Base-by-base conservation (phyloP, 2,888 invertebrate genomes). In the Chirona hameri region DNA sequence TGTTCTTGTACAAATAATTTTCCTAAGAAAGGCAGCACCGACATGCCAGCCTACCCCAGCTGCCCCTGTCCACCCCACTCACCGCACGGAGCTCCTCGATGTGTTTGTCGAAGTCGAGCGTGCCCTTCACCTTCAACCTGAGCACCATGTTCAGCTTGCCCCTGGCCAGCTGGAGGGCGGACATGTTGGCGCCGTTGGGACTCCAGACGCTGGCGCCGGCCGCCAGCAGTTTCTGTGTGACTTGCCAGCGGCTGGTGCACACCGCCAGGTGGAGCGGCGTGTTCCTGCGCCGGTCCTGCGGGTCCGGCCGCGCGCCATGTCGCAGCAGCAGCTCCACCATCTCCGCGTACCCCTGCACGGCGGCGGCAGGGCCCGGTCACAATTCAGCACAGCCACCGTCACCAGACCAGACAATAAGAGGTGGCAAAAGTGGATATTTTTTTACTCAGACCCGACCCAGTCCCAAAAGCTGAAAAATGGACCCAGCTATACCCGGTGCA, bases 321-420 rank as follows among this genome's bases (percentile, higher is more conserved):
- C 31, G 4, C 72, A 72, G 72, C 72, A 72, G 72, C 72, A 72
- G 72, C 72, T 72, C 72, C 72, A 72, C 72, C 72, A 72, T 72
- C 18, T 72, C 72, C 5, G 21, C 21, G 72, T 72, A 72, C 18
- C 72, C 72, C 72, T 72, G 72, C 31, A 15, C 15, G 18, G 29
- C 10, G 10, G 55, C 15, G 55, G 18, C 7, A 18, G 55, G 15
- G 55, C 15, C 7, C 55, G 55, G 55, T 3, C 1, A 55, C 55
- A 55, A 55, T 55, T 55, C 55, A 55, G 18, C 18, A 55, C 55
- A 55, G 15, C 18, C 12, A 55, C 14, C 3, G 55, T 55, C 7
- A 55, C 14, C 18, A 55, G n/a, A n/a, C n/a, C n/a, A n/a, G n/a
- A n/a, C n/a, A n/a, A n/a, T n/a, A n/a, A n/a, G n/a, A n/a, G n/a